Evolutionary conservation across 1,140 invertebrate species (phyloP), one percentile per base, ranked within the genome.

Genomic region (Drosophila quadrilineata): DNA sequence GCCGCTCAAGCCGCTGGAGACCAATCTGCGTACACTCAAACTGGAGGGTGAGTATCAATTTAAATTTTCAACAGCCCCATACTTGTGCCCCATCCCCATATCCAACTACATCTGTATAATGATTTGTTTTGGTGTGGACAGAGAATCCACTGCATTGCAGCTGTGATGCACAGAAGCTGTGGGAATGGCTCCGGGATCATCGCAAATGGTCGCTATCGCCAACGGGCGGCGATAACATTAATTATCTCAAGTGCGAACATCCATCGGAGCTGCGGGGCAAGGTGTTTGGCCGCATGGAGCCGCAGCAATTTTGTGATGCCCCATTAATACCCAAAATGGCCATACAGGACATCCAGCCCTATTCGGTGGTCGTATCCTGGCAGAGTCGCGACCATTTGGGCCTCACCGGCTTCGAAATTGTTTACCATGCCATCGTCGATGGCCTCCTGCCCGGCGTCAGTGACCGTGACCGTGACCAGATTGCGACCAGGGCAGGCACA

Each of bases 111-210:
- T n/a, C 16, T 8, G 3, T 46, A 28, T 38, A 21, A 8, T 17
- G 6, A 28, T 29, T 54, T 29, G 2, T 28, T 6, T 12, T 22
- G 5, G 0, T 9, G 22, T 19, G 8, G 10, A 3, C 91, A 97
- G 95, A 95, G 75, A 96, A 97, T 90, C 96, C 96, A 26, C 90
- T 96, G 56, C 92, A 94, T 53, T 96, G 95, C 87, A 94, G 93
- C 69, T 96, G 96, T 88, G 94, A 96, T 68, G 93, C 95, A 24
- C 94, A 96, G 90, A 94, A 96, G 73, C 90, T 96, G 8, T 97
- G 96, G 95, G 94, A 94, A 91, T 97, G 96, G 96, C 92, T 97
- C 69, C 92, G 94, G 71, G 95, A 96, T 90, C 96, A 97, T 90
- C 93, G 94, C 64, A 95, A 95, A 77, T 90, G 89, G 89, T 85